Evolutionary conservation across 2,797 vertebrate genomes (phyloP).

Genomic region (Characodon lateralis): DNA sequence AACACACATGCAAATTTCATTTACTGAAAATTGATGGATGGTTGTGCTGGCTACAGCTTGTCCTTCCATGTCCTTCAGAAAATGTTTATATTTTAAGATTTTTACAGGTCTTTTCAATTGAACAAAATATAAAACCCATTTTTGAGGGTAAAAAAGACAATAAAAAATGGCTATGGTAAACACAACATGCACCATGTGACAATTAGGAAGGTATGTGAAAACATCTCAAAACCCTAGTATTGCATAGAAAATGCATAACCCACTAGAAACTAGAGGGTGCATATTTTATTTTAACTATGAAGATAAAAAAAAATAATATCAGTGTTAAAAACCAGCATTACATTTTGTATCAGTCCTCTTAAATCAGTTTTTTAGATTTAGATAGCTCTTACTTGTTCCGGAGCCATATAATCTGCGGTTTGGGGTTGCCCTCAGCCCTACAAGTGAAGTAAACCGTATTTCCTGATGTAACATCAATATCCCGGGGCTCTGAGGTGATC

Average conservation of each 20-base stretch:
- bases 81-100: neutral
- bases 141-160: neutral
- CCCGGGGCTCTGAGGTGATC: slow-evolving; percentile 98
- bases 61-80: too few species aligned
- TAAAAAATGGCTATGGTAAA: neutral
- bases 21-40: neutral
- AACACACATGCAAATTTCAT: neutral
- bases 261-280: neutral
- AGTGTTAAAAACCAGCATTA: neutral
- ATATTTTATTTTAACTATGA: neutral
- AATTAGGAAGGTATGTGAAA: neutral
- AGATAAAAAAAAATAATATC: neutral
- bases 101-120: neutral
- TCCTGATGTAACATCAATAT: slow-evolving; percentile 95
- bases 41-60: neutral
- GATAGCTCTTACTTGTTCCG: slow-evolving; percentile 91
- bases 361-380: neutral
- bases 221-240: neutral
- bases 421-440: slow-evolving; percentile 97
- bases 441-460: slow-evolving; percentile 99
- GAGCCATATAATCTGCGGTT: slow-evolving; percentile 99
- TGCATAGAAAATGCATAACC: neutral
- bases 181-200: neutral
- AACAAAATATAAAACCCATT: neutral
- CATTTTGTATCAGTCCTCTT: neutral